phyloP scores from a whole-genome alignment of 2,888 invertebrate species.

The Rugalucina vietnamica region DNA sequence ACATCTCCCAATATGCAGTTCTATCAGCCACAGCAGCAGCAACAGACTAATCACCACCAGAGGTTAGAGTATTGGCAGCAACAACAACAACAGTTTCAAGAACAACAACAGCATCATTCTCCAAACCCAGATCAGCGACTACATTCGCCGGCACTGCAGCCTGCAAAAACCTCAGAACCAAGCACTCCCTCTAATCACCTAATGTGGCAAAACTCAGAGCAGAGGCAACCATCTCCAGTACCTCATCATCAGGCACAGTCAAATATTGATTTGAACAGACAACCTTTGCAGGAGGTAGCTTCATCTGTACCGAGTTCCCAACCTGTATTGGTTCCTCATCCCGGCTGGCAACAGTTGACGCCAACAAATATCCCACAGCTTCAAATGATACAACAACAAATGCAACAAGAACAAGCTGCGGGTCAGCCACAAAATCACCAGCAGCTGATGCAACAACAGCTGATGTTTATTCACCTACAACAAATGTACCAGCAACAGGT shows the following conservation, averaged over 20 bases:
- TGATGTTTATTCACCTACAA: background rate
- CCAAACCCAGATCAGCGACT: background rate
- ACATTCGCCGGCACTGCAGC: background rate
- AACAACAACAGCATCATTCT: background rate
- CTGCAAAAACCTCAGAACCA: background rate
- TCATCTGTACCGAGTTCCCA: background rate
- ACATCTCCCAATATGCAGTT: background rate
- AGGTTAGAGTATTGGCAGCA: constrained; percentile 2
- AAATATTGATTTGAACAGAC: background rate
- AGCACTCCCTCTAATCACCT: background rate
- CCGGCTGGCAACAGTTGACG: background rate
- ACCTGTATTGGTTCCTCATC: background rate
- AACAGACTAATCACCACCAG: background rate
- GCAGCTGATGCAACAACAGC: background rate
- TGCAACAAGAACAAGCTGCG: background rate
- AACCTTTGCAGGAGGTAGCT: background rate
- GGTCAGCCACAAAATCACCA: background rate
- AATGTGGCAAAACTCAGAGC: constrained; percentile 2
- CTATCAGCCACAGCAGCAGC: background rate
- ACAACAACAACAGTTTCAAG: background rate
- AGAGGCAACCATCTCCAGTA: background rate
- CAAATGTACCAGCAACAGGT: constrained; percentile 6
- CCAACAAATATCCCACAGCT: background rate
- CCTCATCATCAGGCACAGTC: background rate
- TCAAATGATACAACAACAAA: background rate